Conservation (phyloP, 2,113 vertebrate genomes). For the Vidua chalybeata region DNA sequence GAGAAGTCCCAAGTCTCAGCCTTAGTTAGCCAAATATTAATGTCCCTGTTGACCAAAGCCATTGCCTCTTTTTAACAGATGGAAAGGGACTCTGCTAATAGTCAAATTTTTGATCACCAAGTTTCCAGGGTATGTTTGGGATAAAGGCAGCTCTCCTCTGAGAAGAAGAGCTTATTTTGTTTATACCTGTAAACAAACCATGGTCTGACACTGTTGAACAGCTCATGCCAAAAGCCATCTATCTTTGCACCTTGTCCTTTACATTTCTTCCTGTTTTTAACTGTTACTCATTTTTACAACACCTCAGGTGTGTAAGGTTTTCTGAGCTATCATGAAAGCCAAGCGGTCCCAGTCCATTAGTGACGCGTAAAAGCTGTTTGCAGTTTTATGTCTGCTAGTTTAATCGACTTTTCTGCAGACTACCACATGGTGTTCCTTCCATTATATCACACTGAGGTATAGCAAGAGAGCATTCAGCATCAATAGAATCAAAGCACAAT, state of each 20-base stretch:
- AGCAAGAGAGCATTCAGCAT: constrained; percentile 13
- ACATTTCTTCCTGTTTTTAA: constrained; percentile 59
- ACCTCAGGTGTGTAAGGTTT: constrained; percentile 57
- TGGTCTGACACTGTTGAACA: constrained; percentile 3
- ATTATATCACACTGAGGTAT: constrained; percentile 56
- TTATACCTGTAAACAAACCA: constrained; percentile 26
- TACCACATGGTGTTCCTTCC: constrained; percentile 36
- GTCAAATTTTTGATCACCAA: constrained; percentile 9
- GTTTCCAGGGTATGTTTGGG: background rate
- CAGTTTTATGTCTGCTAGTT: constrained; percentile 65
- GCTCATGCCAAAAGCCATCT: constrained; percentile 27
- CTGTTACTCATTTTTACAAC: constrained; percentile 60
- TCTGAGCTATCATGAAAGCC: constrained; percentile 46
- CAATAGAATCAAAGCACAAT: constrained; percentile 39
- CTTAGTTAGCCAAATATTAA: constrained; percentile 7
- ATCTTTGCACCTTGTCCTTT: constrained; percentile 45
- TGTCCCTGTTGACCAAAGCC: background rate
- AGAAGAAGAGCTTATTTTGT: constrained; percentile 12
- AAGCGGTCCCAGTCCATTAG: constrained; percentile 53
- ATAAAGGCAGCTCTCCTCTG: background rate
- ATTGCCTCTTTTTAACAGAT: constrained; percentile 23
- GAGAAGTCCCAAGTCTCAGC: background rate
- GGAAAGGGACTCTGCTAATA: background rate
- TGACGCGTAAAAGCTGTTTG: constrained; percentile 48
- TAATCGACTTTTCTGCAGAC: constrained; percentile 56